Base-by-base conservation (phyloP, 2,113 vertebrate genomes). In the Rutilus rutilus region DNA sequence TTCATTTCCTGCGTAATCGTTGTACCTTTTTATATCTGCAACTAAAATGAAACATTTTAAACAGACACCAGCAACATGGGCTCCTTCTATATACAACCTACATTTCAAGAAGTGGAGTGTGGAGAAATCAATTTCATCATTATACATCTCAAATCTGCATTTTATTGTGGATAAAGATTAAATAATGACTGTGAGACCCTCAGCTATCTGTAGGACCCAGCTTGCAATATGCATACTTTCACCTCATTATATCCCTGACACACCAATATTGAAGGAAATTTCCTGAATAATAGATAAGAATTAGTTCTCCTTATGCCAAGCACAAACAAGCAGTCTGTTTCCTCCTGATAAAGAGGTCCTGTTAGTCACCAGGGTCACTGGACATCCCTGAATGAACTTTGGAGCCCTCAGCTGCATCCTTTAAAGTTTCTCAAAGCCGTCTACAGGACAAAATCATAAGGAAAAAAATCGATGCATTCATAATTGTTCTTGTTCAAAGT, bases 291-390 rank as follows among this genome's bases (percentile, higher is more conserved):
- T 54, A 92, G 93, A 94, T 93, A 93, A 93, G 92, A 89, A 89
- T 88, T 90, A 92, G 90, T 90, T 91, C 90, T 92, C 86, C 89
- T 91, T 90, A 84, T 90, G 89, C 82, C 50, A 82, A 86, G 89
- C 90, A 52, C 90, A 85, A 89, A 93, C 92, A 94, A 89, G 79
- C 84, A 23, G 89, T 85, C 93, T 94, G 94, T 91, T 94, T 94
- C 93, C 92, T 93, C 88, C 82, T 86, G 93, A 94, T 94, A 94
- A 94, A 93, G 92, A 88, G 90, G 90, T 92, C 89, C 87, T 65
- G 80, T 90, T 88, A 88, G 86, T 81, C 39, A n/a, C 71, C 77
- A 82, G 86, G 87, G 88, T 87, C 88, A 82, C 86, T 88, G 87
- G 57, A 90, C 90, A 92, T 92, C 91, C 93, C 90, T 5, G 50